Base-by-base conservation (phyloP, 2,888 invertebrate species). In the Sminthurinus aureus region DNA sequence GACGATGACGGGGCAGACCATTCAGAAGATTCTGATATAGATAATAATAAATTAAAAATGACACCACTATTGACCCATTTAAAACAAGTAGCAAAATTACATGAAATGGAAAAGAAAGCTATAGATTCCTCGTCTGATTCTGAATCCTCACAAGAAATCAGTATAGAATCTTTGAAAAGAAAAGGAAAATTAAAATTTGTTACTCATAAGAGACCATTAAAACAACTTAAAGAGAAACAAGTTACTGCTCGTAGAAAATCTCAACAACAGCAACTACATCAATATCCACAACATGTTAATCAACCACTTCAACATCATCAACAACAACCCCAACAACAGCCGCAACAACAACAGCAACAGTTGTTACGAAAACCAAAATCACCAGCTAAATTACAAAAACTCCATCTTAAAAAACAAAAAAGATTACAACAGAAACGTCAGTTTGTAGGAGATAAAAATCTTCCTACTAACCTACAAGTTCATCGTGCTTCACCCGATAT, bases 401-500 rank as follows among this genome's bases (percentile, higher is more conserved):
- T 38, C 6, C 38, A 38, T 38, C 38, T 38, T 38, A 38, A 38
- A 38, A 38, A 38, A 6, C 58, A 58, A 58, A 3, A 58, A 58
- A 58, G 2, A 2, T 18, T 58, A 58, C 38, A 38, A 38, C 38
- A 38, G 6, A 38, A 38, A 38, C 38, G 38, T 38, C 38, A 38
- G 38, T 38, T 4, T 20, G n/a, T n/a, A 67, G n/a, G 67, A 67
- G 67, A 67, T 22, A 67, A 67, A 67, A 67, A 22, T 67, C 71
- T 71, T 15, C 71, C 22, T 8, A n/a, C 1, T 20, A 67, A 67
- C 22, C n/a, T 67, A 67, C 71, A 71, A 71, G 18, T 52, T 22
- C 38, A 38, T 38, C n/a, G 78, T 18, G 38, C 77, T 77, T 77
- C 78, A 15, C 78, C 78, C 0, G 78, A 78, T 52, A 64, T 78